Evolutionary conservation across 2,888 invertebrate species (phyloP), one percentile per base, ranked within the genome.

Genomic region (Drosophila fulvimacula): DNA sequence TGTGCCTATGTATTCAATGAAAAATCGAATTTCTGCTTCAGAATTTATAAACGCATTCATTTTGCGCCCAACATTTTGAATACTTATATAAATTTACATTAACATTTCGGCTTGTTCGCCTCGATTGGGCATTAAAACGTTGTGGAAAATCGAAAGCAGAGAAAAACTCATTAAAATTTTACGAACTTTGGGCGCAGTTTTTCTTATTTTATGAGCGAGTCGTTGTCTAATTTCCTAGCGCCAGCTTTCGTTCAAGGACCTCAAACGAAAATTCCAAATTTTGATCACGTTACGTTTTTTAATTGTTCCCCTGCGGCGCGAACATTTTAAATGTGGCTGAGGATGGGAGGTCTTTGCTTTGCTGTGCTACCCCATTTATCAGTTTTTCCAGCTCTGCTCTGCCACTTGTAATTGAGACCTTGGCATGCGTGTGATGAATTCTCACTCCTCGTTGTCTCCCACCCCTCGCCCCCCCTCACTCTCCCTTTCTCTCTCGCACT

Each of bases 251-350:
- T 81, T 76, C 82, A 86, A 86, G 88, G 88, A 81, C 83, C 87
- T 78, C 46, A 57, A 81, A 74, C 69, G 80, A 81, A 74, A 84
- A 89, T 89, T 84, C 70, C 52, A 79, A 86, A 89, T 90, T 86
- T 86, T 82, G 86, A 89, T 89, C 89, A 89, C 89, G 88, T 85
- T 85, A 85, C 81, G 74, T 85, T 88, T 86, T 89, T 89, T 88
- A 83, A 88, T 81, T 84, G 88, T 87, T 88, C 84, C 89, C 89
- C 81, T 79, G 89, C 85, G 89, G 84, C 86, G 74, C 70, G 73
- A 88, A 73, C 89, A 83, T 88, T 76, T 88, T 72, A 83, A 34
- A 13, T 21, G 34, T 34, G 17, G 51, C n/a, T 5, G 27, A 5
- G 13, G 3, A 27, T 0, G 24, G 3, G 30, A 0, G 17, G 30